Conservation (phyloP, 2,113 vertebrate species). For the Gallinago media region DNA sequence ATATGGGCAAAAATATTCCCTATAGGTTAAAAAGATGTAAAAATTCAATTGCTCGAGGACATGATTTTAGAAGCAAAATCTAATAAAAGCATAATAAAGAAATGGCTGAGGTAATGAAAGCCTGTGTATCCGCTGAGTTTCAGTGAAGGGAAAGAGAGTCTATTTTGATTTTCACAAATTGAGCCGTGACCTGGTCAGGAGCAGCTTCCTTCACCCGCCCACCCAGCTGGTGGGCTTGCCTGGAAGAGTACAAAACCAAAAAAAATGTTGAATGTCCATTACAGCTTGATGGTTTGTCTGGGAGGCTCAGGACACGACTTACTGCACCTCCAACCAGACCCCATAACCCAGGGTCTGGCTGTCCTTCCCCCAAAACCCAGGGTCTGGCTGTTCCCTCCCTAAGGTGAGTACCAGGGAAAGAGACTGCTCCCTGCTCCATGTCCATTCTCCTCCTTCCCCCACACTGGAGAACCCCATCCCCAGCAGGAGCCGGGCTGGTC, state of each 20-base stretch:
- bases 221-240: background rate
- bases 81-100: background rate
- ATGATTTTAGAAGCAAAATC: background rate
- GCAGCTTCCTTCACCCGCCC: background rate
- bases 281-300: fast-evolving
- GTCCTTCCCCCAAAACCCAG: background rate
- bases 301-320: background rate
- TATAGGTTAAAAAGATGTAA: background rate
- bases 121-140: background rate
- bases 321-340: background rate
- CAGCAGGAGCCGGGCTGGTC: background rate
- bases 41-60: background rate
- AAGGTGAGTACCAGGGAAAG: background rate
- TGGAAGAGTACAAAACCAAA: background rate
- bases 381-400: fast-evolving
- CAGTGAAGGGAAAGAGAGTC: background rate
- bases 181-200: background rate
- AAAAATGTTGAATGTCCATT: fast-evolving
- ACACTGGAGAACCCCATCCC: fast-evolving
- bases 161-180: background rate
- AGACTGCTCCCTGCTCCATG: background rate
- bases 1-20: background rate
- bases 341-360: background rate
- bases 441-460: fast-evolving
- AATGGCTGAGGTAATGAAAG: background rate